These are phyloP conservation scores for Propsilocerus akamusi DNA, from an alignment of 1,140 invertebrate species.

Conservation along the genomic window DNA sequence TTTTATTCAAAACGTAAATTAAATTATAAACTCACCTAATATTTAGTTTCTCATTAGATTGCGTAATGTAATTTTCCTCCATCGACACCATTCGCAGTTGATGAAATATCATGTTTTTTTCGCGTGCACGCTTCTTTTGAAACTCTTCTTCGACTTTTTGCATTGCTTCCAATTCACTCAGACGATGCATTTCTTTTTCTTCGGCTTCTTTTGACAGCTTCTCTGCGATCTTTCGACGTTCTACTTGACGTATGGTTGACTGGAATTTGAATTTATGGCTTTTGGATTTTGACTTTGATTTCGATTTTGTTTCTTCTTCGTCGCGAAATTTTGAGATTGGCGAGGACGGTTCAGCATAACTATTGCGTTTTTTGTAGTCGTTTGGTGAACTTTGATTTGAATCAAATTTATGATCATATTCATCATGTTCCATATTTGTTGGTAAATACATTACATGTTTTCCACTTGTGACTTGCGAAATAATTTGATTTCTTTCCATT, in stretches of 20 bases:
- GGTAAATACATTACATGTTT: slow-evolving; percentile 66
- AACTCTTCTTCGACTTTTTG: slow-evolving; percentile 53
- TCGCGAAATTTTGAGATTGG: too few relatives aligned
- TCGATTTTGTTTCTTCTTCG: too few relatives aligned
- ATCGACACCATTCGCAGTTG: slow-evolving; percentile 46
- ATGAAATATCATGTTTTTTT: slow-evolving; percentile 54
- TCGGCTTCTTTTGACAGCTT: slow-evolving; percentile 54
- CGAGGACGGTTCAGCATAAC: too few relatives aligned
- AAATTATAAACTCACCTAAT: too few relatives aligned
- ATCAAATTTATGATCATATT: not conserved
- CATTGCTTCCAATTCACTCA: slow-evolving; percentile 59
- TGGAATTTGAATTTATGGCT: slow-evolving; percentile 60
- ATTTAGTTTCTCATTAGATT: too few relatives aligned
- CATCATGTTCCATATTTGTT: not conserved
- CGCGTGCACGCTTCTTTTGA: slow-evolving; percentile 47
- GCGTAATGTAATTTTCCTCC: too few relatives aligned
- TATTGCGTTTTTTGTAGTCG: too few relatives aligned
- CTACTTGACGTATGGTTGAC: slow-evolving; percentile 57
- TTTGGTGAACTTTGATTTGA: not conserved
- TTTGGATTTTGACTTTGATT: slow-evolving; percentile 9
- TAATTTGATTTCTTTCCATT: not conserved
- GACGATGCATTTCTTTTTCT: slow-evolving; percentile 49
- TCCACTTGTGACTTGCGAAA: slow-evolving; percentile 28
- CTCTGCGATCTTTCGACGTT: slow-evolving; percentile 50
- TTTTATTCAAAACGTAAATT: too few relatives aligned